Percentiles rank a stretch among this genome's conserved stretches.
phyloP scores from a whole-genome alignment of 2,797 vertebrate genomes.

The Cyclopterus lumpus region DNA sequence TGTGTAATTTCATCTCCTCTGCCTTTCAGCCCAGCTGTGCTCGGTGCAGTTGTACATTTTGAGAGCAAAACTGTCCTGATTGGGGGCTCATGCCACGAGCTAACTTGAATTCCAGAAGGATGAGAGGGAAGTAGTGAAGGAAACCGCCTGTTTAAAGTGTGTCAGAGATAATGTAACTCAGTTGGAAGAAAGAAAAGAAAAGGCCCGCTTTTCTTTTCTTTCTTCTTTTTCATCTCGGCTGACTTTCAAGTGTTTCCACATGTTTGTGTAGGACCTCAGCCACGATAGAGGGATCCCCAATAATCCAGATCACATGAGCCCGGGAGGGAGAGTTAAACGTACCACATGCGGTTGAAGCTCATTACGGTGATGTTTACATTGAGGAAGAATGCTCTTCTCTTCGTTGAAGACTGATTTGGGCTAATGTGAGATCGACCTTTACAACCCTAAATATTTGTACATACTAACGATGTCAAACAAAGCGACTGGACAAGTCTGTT shows the following conservation, averaged over 20 bases:
- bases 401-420: conserved; percentile 2
- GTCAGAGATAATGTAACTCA: conserved; percentile 1
- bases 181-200: conserved; percentile 4
- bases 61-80: background rate
- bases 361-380: conserved; percentile 2
- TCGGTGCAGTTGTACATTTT: background rate
- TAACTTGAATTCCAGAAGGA: background rate
- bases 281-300: conserved; percentile 1
- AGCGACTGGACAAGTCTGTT: background rate
- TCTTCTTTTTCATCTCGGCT: background rate
- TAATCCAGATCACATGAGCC: conserved; percentile 35
- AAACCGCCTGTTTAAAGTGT: background rate
- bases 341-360: background rate
- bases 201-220: background rate
- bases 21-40: background rate
- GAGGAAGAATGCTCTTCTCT: background rate
- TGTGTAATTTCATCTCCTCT: background rate
- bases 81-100: background rate
- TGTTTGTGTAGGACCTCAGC: conserved; percentile 25
- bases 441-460: conserved; percentile 13
- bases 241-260: conserved; percentile 30
- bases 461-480: background rate
- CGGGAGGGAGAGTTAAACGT: background rate
- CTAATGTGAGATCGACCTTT: background rate
- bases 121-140: background rate